Percentiles rank a stretch among this genome's conserved stretches.
These are phyloP conservation scores for Plagodis pulveraria DNA, from an alignment of 2,888 invertebrate species.

Conservation along the genomic window DNA sequence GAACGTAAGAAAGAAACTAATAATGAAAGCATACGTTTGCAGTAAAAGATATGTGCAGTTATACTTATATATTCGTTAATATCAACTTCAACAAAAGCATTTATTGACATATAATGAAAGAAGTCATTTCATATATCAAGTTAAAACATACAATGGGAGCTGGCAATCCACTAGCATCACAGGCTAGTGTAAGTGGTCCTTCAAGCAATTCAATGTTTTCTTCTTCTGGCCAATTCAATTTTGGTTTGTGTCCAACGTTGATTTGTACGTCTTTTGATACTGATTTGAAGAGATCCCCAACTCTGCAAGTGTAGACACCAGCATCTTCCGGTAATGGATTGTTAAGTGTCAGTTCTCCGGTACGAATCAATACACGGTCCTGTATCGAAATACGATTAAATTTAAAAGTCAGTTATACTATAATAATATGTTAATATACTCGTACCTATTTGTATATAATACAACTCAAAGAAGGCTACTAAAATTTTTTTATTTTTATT, in stretches of 20 bases:
- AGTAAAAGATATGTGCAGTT: too few species aligned
- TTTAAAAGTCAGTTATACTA: too few species aligned
- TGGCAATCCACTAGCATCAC: conserved; percentile 50
- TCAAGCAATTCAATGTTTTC: conserved; percentile 41
- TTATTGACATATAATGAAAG: too few species aligned
- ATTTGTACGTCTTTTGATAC: conserved; percentile 43
- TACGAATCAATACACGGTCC: conserved; percentile 40
- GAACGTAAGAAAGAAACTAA: too few species aligned
- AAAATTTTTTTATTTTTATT: too few species aligned
- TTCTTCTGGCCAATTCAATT: conserved; percentile 42
- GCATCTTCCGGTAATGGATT: conserved; percentile 39
- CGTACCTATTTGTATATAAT: too few species aligned
- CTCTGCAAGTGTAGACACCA: conserved; percentile 60
- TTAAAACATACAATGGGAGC: conserved; percentile 45
- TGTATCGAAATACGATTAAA: conserved; percentile 33
- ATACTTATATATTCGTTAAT: too few species aligned
- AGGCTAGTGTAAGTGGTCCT: conserved; percentile 43
- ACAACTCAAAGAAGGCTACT: too few species aligned
- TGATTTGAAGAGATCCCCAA: conserved; percentile 45
- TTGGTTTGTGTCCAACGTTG: conserved; percentile 52
- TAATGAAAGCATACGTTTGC: too few species aligned
- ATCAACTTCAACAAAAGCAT: too few species aligned
- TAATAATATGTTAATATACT: too few species aligned
- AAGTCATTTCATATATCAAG: not conserved
- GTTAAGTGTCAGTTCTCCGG: conserved; percentile 41